A percentile compares a stretch with the other conserved stretches of the same genome.
Evolutionary conservation across 2,888 invertebrate species (phyloP).

Genomic region (Nowickia ferox): DNA sequence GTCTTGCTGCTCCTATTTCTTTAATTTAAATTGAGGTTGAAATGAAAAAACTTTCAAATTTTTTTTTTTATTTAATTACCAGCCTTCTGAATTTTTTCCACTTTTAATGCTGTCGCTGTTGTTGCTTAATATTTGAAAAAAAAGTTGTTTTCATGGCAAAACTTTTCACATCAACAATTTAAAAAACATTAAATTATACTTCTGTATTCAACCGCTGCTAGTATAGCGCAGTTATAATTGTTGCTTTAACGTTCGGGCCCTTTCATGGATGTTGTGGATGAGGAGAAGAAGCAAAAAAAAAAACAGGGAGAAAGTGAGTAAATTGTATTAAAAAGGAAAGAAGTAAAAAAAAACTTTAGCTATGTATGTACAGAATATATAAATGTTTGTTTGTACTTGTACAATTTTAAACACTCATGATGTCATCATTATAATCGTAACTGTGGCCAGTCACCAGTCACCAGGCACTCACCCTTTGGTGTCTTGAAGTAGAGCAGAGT

Average conservation of each 20-base stretch:
- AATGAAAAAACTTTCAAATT: conserved; percentile 32
- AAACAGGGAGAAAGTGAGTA: not conserved
- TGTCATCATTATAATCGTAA: conserved; percentile 61
- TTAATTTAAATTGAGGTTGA: conserved; percentile 34
- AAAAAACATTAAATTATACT: conserved; percentile 69
- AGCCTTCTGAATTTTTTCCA: not conserved
- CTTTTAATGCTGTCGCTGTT: not conserved
- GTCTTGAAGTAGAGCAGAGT: not conserved
- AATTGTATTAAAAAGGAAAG: not conserved
- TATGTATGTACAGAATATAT: too few species aligned
- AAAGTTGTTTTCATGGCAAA: conserved; percentile 50
- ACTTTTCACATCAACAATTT: conserved; percentile 71
- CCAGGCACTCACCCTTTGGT: not conserved
- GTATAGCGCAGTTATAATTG: conserved; percentile 17
- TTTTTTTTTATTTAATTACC: conserved; percentile 2
- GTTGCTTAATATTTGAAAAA: not conserved
- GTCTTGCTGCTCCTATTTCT: not conserved
- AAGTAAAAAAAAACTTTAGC: conserved; percentile 24
- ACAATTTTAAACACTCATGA: conserved; percentile 47
- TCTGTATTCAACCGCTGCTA: conserved; percentile 58
- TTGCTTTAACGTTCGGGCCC: conserved; percentile 34
- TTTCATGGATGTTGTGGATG: not conserved
- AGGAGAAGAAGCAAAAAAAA: not conserved
- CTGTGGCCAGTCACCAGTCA: conserved; percentile 41
- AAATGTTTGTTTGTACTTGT: not conserved